A percentile compares a stretch with the other conserved stretches of the same genome.
These are phyloP conservation scores for Phyllotreta cruciferae DNA, from an alignment of 2,888 invertebrate genomes.

Conservation along the genomic window DNA sequence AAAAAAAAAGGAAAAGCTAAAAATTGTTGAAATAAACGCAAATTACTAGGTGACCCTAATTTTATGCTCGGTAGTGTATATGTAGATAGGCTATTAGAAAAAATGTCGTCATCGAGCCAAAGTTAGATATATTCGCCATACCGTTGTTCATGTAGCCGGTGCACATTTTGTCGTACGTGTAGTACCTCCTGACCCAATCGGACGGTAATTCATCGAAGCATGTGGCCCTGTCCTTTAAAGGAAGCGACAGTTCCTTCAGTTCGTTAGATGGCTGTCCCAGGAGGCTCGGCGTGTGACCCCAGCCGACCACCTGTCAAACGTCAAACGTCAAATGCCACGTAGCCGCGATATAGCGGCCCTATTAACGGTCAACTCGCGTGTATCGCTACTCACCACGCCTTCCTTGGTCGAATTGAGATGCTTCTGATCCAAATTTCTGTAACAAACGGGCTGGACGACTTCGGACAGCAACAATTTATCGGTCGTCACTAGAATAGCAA, in stretches of 20 bases:
- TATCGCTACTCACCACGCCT: conserved; percentile 49
- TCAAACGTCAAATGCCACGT: not conserved
- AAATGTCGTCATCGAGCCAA: no score
- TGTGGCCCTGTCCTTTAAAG: conserved; percentile 38
- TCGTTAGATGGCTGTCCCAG: conserved; percentile 44
- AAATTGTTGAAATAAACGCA: no score
- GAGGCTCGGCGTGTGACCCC: conserved; percentile 52
- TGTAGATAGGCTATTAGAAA: no score
- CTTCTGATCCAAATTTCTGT: conserved; percentile 37
- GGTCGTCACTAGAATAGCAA: conserved; percentile 53
- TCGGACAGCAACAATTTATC: conserved; percentile 48
- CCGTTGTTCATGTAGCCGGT: conserved; percentile 48
- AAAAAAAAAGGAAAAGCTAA: no score
- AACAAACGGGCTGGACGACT: conserved; percentile 56
- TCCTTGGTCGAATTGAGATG: conserved; percentile 17
- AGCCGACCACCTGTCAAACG: conserved; percentile 49
- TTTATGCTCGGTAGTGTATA: no score
- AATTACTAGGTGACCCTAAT: no score
- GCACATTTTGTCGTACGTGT: conserved; percentile 49
- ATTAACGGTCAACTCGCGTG: no score
- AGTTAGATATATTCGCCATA: no score
- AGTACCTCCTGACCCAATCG: conserved; percentile 40
- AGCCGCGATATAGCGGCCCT: no score
- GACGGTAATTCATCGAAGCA: conserved; percentile 43
- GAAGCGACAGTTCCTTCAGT: conserved; percentile 45